Conservation (phyloP, 2,888 invertebrate species). For the Ophion obscuratus region DNA sequence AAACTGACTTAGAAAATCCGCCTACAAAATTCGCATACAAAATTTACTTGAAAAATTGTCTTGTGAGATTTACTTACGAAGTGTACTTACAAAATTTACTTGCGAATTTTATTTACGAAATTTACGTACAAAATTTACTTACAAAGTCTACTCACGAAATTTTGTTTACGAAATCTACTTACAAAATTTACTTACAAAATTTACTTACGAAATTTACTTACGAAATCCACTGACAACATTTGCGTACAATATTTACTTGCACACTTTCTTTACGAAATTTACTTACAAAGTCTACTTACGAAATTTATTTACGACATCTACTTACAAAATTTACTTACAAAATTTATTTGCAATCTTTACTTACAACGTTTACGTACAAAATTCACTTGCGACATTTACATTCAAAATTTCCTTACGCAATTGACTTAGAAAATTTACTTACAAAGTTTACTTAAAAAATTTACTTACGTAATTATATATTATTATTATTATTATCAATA, state of each 20-base stretch:
- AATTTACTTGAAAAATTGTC: background rate
- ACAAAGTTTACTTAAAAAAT: background rate
- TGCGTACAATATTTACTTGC: background rate
- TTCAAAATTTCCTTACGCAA: background rate
- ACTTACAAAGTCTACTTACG: no score
- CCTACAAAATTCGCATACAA: background rate
- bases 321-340: background rate
- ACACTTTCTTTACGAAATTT: no score
- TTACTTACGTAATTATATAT: background rate
- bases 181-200: background rate
- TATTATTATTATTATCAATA: background rate
- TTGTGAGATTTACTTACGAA: background rate
- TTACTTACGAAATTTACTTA: background rate
- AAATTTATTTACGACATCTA: no score
- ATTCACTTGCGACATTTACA: background rate
- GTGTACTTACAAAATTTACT: background rate
- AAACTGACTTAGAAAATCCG: background rate
- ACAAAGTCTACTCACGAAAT: background rate
- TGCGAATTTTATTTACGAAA: no score
- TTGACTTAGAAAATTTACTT: background rate
- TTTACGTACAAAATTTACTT: no score
- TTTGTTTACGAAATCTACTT: background rate
- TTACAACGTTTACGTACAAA: background rate
- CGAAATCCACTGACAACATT: background rate
- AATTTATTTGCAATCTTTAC: background rate